Evolutionary conservation across 1,140 invertebrate species (phyloP).

Genomic region (Gonioctena quinquepunctata): DNA sequence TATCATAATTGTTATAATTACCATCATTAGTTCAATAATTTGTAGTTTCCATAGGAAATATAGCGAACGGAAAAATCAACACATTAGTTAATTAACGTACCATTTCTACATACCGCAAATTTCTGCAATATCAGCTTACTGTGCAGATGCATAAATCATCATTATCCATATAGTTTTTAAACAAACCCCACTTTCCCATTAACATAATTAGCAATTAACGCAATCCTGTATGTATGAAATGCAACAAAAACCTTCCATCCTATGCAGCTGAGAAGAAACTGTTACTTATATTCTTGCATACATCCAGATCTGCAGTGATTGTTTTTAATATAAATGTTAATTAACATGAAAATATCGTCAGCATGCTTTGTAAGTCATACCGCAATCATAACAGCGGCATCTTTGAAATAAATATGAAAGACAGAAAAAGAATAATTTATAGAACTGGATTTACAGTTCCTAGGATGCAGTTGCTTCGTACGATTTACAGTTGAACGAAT

Average conservation of each 20-base stretch:
- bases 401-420: slow-evolving; percentile 12
- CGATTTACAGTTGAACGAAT: no score
- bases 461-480: not conserved
- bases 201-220: not conserved
- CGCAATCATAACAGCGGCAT: slow-evolving; percentile 17
- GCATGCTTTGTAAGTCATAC: slow-evolving; percentile 14
- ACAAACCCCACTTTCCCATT: not conserved
- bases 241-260: not conserved
- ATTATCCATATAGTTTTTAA: not conserved
- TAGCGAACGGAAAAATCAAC: not conserved
- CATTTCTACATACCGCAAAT: not conserved
- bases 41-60: no score
- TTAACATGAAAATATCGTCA: slow-evolving; percentile 16
- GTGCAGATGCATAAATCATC: not conserved
- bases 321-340: slow-evolving; percentile 24
- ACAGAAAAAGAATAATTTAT: not conserved
- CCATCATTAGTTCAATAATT: no score
- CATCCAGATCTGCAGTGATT: slow-evolving; percentile 7
- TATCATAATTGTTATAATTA: no score
- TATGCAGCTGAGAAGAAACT: not conserved
- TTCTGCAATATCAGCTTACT: not conserved
- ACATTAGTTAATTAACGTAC: not conserved
- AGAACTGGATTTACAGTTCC: not conserved
- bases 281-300: slow-evolving; percentile 3
- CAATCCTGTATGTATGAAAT: not conserved